Evolutionary conservation across 2,797 vertebrate species (phyloP), one percentile per base, ranked within the genome.

Genomic region (Hippocampus kuda): DNA sequence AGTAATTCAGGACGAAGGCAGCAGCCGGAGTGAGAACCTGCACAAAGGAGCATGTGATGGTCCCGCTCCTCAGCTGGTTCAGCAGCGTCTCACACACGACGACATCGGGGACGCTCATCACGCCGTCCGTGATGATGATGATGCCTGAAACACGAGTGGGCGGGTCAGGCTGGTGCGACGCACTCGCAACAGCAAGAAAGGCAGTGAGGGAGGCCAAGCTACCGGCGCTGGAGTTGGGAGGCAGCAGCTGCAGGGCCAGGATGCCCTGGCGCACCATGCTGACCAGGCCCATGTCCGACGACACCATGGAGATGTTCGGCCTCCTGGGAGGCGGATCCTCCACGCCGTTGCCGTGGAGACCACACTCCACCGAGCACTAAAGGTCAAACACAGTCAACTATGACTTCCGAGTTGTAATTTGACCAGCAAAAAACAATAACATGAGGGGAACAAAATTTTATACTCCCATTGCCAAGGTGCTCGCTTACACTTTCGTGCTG

Each of bases 191-290:
- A 22, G 16, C 6, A 20, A 51, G 49, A 51, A 20, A 51, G 2
- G 49, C 49, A 20, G 20, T 18, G n/a, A 26, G 5, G 22, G 18
- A 16, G 15, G 13, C 44, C 15, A 3, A 69, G 89, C 69, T 66
- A 99, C 97, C 97, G 90, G 97, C 94, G 2, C 93, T 95, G 81
- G 96, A 98, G 87, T 99, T 98, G 34, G 94, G 91, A 6, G 97
- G 96, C 72, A 99, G 90, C 75, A 99, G 79, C 84, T 99, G 97
- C 68, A 99, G 91, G 0, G 96, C 96, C 63, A 99, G 86, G 83
- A 98, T 97, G 12, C 96, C 96, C 72, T 98, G 95, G 20, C 96
- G 93, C 12, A 99, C 94, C 96, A 98, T 98, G 87, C 93, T 98
- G 89, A 99, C 94, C 41, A 99, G 91, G 6, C 96, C 95, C 70